Evolutionary conservation across 2,888 invertebrate genomes (phyloP).

Genomic region (Dyspetes luteomarginatus): DNA sequence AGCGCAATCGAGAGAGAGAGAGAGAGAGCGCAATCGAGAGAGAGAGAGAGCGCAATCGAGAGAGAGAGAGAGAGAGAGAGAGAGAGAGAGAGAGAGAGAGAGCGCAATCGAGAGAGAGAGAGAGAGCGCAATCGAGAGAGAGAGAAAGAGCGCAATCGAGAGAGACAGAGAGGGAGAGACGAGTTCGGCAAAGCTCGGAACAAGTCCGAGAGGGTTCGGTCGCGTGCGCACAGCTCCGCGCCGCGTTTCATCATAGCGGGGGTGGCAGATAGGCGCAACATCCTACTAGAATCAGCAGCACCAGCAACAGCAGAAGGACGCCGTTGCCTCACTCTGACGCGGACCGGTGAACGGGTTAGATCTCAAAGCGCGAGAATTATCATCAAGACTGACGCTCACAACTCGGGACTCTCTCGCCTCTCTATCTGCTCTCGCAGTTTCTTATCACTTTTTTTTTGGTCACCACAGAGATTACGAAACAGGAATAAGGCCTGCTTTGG

Average conservation of each 20-base stretch:
- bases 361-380: constrained; percentile 27
- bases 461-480: no score
- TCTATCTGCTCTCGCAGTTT: not conserved
- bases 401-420: constrained; percentile 14
- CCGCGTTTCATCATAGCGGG: constrained; percentile 42
- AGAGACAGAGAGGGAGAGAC: constrained; percentile 2
- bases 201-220: constrained; percentile 19
- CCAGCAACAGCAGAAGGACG: constrained; percentile 38
- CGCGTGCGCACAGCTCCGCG: constrained; percentile 56
- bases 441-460: not conserved
- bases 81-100: not conserved
- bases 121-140: constrained; percentile 6
- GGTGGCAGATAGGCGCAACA: constrained; percentile 32
- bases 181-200: constrained; percentile 20
- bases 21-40: constrained; percentile 2
- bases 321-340: constrained; percentile 76
- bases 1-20: not conserved
- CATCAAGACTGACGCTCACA: not conserved
- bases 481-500: not conserved
- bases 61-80: constrained; percentile 11
- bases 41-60: not conserved
- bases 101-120: constrained; percentile 20
- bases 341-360: constrained; percentile 80
- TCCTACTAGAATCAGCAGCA: constrained; percentile 56
- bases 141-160: no score